Evolutionary conservation across 2,797 vertebrate species (phyloP).

Genomic region (Capromys pilorides): DNA sequence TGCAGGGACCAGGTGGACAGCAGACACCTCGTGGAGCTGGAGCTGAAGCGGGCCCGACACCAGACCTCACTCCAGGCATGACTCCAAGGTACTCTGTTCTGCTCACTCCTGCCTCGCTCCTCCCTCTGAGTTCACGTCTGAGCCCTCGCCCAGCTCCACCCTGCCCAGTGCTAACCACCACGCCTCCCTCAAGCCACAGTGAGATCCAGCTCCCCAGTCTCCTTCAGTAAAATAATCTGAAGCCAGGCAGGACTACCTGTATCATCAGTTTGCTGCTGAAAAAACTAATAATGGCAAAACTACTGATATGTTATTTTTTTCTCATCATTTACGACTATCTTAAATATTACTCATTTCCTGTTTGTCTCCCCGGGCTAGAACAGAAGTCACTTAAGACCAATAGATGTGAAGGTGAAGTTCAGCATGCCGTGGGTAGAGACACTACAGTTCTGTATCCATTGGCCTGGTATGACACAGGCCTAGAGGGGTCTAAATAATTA

Average conservation of each 20-base stretch:
- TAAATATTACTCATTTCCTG: neutral
- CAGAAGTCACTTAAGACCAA: neutral
- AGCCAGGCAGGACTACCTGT: neutral
- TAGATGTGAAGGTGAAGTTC: neutral
- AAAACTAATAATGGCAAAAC: neutral
- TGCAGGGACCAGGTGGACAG: neutral
- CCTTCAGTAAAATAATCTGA: neutral
- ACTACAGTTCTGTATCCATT: neutral
- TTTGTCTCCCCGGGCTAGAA: neutral
- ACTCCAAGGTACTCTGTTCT: fast-evolving
- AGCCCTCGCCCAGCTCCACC: fast-evolving
- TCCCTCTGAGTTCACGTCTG: neutral
- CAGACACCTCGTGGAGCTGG: neutral
- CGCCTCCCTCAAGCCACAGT: fast-evolving
- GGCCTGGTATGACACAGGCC: neutral
- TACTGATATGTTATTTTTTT: neutral
- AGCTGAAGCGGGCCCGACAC: neutral
- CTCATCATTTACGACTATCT: neutral
- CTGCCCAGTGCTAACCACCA: fast-evolving
- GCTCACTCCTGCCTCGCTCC: no score
- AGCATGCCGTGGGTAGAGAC: neutral
- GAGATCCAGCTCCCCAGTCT: neutral
- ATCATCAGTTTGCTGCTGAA: neutral
- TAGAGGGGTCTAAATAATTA: neutral
- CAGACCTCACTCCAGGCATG: no score